Evolutionary conservation across 2,797 vertebrate species (phyloP).

Genomic region (Margarornis squamiger): DNA sequence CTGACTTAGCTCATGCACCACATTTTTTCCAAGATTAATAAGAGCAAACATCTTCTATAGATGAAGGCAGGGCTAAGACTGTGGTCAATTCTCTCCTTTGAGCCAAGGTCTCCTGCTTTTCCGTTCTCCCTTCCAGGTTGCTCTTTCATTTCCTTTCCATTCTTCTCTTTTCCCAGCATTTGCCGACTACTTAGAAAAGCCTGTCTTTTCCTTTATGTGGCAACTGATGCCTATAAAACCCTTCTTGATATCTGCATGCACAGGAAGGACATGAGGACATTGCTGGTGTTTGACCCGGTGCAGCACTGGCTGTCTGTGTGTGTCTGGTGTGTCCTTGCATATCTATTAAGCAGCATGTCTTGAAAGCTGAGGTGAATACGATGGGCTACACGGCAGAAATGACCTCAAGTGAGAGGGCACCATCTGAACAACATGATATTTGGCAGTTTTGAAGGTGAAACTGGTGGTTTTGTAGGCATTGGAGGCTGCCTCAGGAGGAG

Average conservation of each 20-base stretch:
- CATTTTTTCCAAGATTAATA: constrained; percentile 52
- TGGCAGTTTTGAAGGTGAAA: not conserved
- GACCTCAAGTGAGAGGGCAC: not conserved
- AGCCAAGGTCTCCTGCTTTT: constrained; percentile 19
- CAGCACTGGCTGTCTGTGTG: rapidly evolving
- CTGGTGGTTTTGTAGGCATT: not conserved
- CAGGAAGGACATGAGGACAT: not conserved
- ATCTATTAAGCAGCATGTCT: not conserved
- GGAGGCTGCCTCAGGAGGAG: not conserved
- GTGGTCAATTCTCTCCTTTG: not conserved
- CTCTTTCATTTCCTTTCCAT: constrained; percentile 38
- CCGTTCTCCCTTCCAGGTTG: constrained; percentile 28
- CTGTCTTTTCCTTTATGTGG: not conserved
- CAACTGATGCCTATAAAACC: not conserved
- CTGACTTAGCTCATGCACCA: constrained; percentile 12
- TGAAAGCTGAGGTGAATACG: not conserved
- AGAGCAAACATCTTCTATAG: constrained; percentile 55
- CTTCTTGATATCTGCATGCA: not conserved
- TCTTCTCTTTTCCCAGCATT: constrained; percentile 2
- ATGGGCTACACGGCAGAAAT: not conserved
- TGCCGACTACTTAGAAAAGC: not conserved
- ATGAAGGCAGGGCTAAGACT: constrained; percentile 1
- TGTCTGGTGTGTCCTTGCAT: not conserved
- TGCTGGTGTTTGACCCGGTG: not conserved
- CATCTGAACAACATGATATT: not conserved